A percentile compares a stretch with the other conserved stretches of the same genome.
Evolutionary conservation across 2,888 invertebrate genomes (phyloP).

Genomic region (Nudaria mundana): DNA sequence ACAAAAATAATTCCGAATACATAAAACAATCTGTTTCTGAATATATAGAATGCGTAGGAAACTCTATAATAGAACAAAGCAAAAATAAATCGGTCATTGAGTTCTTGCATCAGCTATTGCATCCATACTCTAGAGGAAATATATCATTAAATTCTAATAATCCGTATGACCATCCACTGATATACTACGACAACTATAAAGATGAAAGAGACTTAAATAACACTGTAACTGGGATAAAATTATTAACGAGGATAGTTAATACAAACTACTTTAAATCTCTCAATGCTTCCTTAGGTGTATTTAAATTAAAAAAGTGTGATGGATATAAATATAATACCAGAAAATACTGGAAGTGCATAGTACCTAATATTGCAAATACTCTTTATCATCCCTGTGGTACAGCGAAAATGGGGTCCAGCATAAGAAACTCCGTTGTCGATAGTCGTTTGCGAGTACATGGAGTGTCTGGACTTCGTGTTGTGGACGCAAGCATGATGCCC

Average conservation of each 20-base stretch:
- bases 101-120: conserved; percentile 1
- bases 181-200: conserved; percentile 17
- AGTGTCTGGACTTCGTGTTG: conserved; percentile 83
- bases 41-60: conserved; percentile 13
- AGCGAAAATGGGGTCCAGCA: conserved; percentile 71
- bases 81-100: conserved; percentile 11
- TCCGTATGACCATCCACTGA: conserved; percentile 46
- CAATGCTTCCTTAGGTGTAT: conserved; percentile 6
- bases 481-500: conserved; percentile 90
- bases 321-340: conserved; percentile 8
- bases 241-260: conserved; percentile 5
- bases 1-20: background rate
- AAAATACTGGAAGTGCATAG: background rate
- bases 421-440: conserved; percentile 50
- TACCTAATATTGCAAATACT: background rate
- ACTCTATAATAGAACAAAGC: conserved; percentile 17
- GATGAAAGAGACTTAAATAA: conserved; percentile 18
- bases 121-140: conserved; percentile 20
- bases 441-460: conserved; percentile 83
- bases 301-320: conserved; percentile 10
- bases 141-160: conserved; percentile 20
- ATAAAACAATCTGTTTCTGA: conserved; percentile 8
- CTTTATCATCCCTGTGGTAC: background rate
- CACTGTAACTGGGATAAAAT: conserved; percentile 10
- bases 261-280: conserved; percentile 17